A percentile compares a stretch with the other conserved stretches of the same genome.
Evolutionary conservation across 2,113 vertebrate species (phyloP).

Genomic region (Canis aureus): DNA sequence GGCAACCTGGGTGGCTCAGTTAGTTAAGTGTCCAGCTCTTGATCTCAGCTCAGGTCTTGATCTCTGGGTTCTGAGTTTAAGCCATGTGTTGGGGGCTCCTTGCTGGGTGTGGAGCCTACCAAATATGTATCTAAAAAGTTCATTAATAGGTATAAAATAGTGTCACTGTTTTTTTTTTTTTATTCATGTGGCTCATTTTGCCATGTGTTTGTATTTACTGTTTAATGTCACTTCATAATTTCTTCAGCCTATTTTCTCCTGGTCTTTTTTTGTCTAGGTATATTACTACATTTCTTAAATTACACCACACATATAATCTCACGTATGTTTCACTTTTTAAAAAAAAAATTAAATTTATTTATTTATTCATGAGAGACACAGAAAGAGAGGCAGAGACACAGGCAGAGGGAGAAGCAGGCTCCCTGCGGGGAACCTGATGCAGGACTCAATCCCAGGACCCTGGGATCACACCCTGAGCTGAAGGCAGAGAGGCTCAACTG

Average conservation of each 20-base stretch:
- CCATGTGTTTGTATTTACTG: background rate
- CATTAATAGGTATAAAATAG: background rate
- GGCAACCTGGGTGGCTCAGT: background rate
- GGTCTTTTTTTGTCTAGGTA: background rate
- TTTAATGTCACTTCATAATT: constrained; percentile 4
- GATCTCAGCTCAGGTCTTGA: background rate
- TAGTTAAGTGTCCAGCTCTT: background rate
- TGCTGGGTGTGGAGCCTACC: background rate
- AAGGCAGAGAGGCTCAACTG: no score
- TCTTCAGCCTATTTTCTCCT: constrained; percentile 9
- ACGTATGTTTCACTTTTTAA: background rate
- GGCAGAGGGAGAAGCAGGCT: no score
- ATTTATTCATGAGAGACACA: no score
- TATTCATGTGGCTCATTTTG: background rate
- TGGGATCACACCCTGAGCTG: no score
- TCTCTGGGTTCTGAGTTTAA: background rate
- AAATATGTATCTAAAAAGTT: background rate
- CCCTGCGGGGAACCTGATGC: no score
- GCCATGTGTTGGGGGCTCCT: background rate
- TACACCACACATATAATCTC: background rate
- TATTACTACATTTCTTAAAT: background rate
- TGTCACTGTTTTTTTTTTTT: background rate
- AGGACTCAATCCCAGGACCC: no score
- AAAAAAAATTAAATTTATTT: no score
- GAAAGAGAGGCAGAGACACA: no score